A percentile compares a stretch with the other conserved stretches of the same genome.
Conservation (phyloP, 2,888 invertebrate species). For the Drosophila anceps region DNA sequence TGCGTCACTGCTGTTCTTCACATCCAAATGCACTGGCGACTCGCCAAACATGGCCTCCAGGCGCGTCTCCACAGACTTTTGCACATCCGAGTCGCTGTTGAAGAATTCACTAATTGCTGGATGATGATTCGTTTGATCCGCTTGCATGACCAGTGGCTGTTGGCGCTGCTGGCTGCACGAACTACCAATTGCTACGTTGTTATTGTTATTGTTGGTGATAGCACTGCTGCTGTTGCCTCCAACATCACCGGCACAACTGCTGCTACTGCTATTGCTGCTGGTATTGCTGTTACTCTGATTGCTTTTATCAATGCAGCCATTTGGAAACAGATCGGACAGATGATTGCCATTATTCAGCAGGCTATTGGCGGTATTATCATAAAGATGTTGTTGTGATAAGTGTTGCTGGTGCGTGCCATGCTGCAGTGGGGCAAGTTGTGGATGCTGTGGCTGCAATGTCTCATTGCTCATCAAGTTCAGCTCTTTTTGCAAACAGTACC, state of each 20-base stretch:
- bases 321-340: slow-evolving; percentile 84
- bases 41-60: slow-evolving; percentile 85
- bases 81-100: slow-evolving; percentile 81
- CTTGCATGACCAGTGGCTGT: slow-evolving; percentile 66
- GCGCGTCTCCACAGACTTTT: slow-evolving; percentile 85
- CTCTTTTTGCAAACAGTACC: slow-evolving; percentile 89
- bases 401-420: slow-evolving; percentile 61
- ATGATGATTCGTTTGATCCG: slow-evolving; percentile 74
- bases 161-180: slow-evolving; percentile 80
- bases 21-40: slow-evolving; percentile 83
- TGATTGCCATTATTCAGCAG: slow-evolving; percentile 62
- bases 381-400: slow-evolving; percentile 55
- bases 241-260: slow-evolving; percentile 64
- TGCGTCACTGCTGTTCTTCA: slow-evolving; percentile 71
- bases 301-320: slow-evolving; percentile 82
- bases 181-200: slow-evolving; percentile 35
- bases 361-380: slow-evolving; percentile 50
- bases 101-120: slow-evolving; percentile 83
- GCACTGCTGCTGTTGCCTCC: slow-evolving; percentile 57
- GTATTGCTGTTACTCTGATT: slow-evolving; percentile 74
- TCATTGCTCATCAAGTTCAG: slow-evolving; percentile 86
- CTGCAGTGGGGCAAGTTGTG: slow-evolving; percentile 27
- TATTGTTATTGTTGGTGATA: slow-evolving; percentile 27
- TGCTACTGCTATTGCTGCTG: slow-evolving; percentile 60
- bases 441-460: slow-evolving; percentile 43